Evolutionary conservation across 1,140 invertebrate genomes (phyloP), one percentile per base, ranked within the genome.

Genomic region (Bombus pascuorum): DNA sequence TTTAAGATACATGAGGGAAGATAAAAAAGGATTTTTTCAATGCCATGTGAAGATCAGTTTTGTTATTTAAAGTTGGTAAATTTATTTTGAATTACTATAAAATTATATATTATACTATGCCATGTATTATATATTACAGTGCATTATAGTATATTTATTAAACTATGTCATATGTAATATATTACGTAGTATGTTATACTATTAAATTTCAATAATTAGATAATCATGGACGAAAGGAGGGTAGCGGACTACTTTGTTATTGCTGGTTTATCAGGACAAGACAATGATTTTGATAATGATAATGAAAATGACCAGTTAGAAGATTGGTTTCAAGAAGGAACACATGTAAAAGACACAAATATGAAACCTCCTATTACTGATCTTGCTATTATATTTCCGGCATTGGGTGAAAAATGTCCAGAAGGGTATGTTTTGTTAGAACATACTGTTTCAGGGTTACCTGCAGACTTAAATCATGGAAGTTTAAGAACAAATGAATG

Each of bases 191-290:
- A 22, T 47, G 37, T 18, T 47, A 59, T n/a, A 34, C 13, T 71
- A 72, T 25, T 75, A 18, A 28, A 59, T 57, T 34, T 53, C 25
- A 71, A 59, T 32, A 37, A 22, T 47, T 65, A 85, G 76, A 34
- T 85, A 85, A 71, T 37, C 87, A 98, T 98, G 97, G 98, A 98
- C 92, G 98, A 98, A 91, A 96, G 97, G 92, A 96, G 97, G 94
- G 97, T 98, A 75, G 97, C 97, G 34, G 98, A 99, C 95, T 99
- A 99, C 95, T 99, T 99, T 96, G 98, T 99, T 83, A 97, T 99
- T 65, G 99, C 99, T 93, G 99, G 99, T 32, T 95, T 99, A 92
- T 97, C 98, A 18, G 97, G 98, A 57, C 96, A 98, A 68, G 93
- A 95, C 72, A 90, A 93, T 78, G 92, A 94, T 39, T 83, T 86